Percentiles rank a stretch among this genome's conserved stretches.
These are phyloP conservation scores for Epinephelus lanceolatus DNA, from an alignment of 2,113 vertebrate genomes.

Conservation along the genomic window DNA sequence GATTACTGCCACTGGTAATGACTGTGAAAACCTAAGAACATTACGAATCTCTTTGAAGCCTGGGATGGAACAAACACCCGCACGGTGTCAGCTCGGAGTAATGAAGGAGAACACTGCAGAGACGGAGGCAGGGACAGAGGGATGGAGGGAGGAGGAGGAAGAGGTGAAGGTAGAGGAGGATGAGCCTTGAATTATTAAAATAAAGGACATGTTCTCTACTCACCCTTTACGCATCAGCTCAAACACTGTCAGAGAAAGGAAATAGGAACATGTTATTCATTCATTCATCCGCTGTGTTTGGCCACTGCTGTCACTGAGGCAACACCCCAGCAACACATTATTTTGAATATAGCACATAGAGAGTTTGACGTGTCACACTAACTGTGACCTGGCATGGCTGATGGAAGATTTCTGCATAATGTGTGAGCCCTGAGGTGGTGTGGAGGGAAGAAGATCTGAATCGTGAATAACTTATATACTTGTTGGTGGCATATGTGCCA, in stretches of 20 bases:
- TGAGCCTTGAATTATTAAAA: conserved; percentile 57
- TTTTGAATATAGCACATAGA: background rate
- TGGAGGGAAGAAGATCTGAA: conserved; percentile 23
- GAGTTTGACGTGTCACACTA: conserved; percentile 8
- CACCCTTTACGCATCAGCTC: conserved; percentile 98
- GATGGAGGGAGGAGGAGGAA: conserved; percentile 17
- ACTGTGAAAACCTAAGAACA: conserved; percentile 60
- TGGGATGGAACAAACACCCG: conserved; percentile 32
- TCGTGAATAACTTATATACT: conserved; percentile 43
- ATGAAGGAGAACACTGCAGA: conserved; percentile 28
- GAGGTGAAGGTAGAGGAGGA: conserved; percentile 39
- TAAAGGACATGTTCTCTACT: conserved; percentile 80
- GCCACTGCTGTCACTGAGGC: conserved; percentile 17
- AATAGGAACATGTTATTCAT: conserved; percentile 14
- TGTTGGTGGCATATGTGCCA: conserved; percentile 16
- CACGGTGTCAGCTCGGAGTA: conserved; percentile 15
- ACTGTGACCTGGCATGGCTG: conserved; percentile 35
- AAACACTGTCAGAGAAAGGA: conserved; percentile 88
- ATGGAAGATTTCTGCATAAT: conserved; percentile 52
- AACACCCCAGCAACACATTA: background rate
- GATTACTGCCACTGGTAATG: conserved; percentile 40
- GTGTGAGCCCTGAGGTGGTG: conserved; percentile 36
- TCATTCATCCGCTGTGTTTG: conserved; percentile 8
- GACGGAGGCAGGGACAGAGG: background rate
- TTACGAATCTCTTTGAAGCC: conserved; percentile 63